A percentile compares a stretch with the other conserved stretches of the same genome.
phyloP scores from a whole-genome alignment of 2,888 invertebrate genomes.

The Drosophila pseudotakahashii region DNA sequence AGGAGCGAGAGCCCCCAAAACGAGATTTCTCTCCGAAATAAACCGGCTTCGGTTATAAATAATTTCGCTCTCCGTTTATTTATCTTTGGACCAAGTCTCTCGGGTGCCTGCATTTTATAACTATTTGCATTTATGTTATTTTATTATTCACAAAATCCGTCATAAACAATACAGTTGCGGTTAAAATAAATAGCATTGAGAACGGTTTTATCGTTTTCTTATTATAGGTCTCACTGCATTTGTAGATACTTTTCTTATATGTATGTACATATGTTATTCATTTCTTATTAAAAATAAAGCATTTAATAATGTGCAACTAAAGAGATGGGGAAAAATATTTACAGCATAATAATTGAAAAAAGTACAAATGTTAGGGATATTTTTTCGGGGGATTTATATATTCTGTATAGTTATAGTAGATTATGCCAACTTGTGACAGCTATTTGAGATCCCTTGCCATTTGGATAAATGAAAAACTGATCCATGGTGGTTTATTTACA shows the following conservation, averaged over 20 bases:
- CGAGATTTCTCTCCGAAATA: slow-evolving; percentile 31
- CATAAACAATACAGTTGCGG: slow-evolving; percentile 1
- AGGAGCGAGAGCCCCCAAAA: neutral
- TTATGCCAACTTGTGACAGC: too few species aligned
- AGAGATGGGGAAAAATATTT: too few species aligned
- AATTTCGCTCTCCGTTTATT: slow-evolving; percentile 41
- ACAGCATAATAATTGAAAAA: too few species aligned
- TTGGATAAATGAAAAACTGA: neutral
- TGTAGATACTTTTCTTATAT: too few species aligned
- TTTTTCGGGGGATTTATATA: too few species aligned
- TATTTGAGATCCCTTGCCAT: neutral
- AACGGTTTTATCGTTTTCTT: neutral
- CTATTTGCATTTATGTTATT: neutral
- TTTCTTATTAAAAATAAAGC: neutral
- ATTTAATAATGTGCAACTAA: neutral
- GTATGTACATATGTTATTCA: neutral
- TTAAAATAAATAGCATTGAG: neutral
- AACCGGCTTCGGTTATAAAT: slow-evolving; percentile 82
- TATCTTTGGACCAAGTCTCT: slow-evolving; percentile 1
- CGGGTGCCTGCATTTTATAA: neutral
- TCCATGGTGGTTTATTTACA: neutral
- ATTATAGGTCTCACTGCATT: too few species aligned
- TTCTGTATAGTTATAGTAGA: too few species aligned
- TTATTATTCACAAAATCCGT: neutral
- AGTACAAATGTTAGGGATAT: too few species aligned